Percentiles rank a stretch among this genome's conserved stretches.
These are phyloP conservation scores for Oligia strigilis DNA, from an alignment of 2,888 invertebrate species.

Conservation along the genomic window DNA sequence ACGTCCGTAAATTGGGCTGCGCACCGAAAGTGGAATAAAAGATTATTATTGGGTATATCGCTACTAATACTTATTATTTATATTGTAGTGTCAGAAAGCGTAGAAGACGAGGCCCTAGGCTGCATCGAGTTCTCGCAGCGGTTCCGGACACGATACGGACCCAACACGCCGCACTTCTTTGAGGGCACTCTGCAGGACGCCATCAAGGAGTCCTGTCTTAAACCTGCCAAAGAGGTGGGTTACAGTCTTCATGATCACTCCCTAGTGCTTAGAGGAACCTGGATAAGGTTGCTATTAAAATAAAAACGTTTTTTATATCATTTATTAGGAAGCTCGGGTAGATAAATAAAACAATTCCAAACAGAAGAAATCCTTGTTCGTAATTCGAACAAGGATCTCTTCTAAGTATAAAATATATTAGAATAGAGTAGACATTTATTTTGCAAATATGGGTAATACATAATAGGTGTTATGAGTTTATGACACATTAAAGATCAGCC, in stretches of 20 bases:
- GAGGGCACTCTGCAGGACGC: constrained; percentile 97
- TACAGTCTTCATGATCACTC: background rate
- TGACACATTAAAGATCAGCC: too few relatives aligned
- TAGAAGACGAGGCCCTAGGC: constrained; percentile 96
- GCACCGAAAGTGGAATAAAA: background rate
- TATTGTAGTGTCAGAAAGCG: constrained; percentile 94
- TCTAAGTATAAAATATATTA: background rate
- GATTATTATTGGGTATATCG: background rate
- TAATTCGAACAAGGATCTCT: background rate
- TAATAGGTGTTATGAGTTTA: too few relatives aligned
- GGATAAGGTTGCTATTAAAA: background rate
- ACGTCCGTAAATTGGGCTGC: too few relatives aligned
- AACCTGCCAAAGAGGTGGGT: constrained; percentile 96
- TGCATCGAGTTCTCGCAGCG: constrained; percentile 96
- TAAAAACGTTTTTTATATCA: background rate
- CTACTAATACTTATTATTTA: background rate
- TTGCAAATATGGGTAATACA: too few relatives aligned
- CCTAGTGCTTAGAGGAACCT: background rate
- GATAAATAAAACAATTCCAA: background rate
- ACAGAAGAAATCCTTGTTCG: background rate
- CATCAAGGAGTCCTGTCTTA: constrained; percentile 96
- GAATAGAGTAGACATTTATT: too few relatives aligned
- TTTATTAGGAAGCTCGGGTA: background rate
- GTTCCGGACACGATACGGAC: constrained; percentile 96
- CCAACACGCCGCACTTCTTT: constrained; percentile 96